Evolutionary conservation across 2,797 vertebrate genomes (phyloP).

Genomic region (Triplophysa yarkandensis): DNA sequence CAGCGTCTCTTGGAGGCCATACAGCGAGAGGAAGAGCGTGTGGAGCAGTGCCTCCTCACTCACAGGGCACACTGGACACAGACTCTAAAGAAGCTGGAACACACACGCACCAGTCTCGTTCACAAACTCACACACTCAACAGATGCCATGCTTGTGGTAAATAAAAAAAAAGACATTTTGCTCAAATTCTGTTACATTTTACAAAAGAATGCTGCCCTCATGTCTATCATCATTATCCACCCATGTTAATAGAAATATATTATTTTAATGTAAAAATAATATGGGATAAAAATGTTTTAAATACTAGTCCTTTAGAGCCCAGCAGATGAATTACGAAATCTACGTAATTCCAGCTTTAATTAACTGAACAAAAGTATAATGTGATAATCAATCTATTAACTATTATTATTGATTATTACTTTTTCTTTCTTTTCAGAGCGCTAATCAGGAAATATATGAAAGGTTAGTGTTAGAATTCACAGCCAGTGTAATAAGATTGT

Average conservation of each 20-base stretch:
- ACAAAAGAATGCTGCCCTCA: too few species aligned
- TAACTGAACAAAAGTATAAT: neutral
- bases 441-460: slow-evolving; percentile 83
- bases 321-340: too few species aligned
- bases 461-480: slow-evolving; percentile 73
- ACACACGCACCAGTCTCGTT: slow-evolving; percentile 83
- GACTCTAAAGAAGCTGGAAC: slow-evolving; percentile 77
- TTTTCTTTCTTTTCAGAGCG: slow-evolving; percentile 72
- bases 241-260: too few species aligned
- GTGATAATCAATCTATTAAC: slow-evolving; percentile 1
- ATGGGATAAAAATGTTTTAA: too few species aligned
- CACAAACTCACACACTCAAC: slow-evolving; percentile 81
- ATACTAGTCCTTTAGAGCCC: too few species aligned
- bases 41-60: slow-evolving; percentile 90
- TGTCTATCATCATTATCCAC: too few species aligned
- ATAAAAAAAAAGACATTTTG: slow-evolving; percentile 41
- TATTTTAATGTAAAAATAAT: too few species aligned
- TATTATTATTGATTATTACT: slow-evolving; percentile 24
- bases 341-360: too few species aligned
- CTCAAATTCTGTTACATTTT: neutral
- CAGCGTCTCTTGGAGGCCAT: slow-evolving; percentile 87
- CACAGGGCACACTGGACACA: slow-evolving; percentile 88
- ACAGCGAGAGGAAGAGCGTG: slow-evolving; percentile 87
- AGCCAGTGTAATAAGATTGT: neutral
- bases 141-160: slow-evolving; percentile 85